A percentile compares a stretch with the other conserved stretches of the same genome.
These are phyloP conservation scores for Hypocryptadius cinnamomeus DNA, from an alignment of 2,113 vertebrate genomes.

Conservation along the genomic window DNA sequence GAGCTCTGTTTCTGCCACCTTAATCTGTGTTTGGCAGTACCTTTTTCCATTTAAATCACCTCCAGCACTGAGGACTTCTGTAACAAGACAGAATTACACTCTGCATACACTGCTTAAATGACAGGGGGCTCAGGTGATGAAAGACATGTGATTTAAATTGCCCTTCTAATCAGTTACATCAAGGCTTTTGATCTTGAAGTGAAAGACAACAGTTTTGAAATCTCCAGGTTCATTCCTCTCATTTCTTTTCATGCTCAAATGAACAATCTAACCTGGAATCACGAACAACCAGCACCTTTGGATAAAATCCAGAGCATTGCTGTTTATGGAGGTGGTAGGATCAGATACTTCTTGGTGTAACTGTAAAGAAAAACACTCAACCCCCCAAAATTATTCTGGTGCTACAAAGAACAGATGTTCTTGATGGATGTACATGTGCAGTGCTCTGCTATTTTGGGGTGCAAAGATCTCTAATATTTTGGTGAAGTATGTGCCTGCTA, in stretches of 20 bases:
- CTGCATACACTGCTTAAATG: not conserved
- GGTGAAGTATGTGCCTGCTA: not conserved
- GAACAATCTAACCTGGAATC: not conserved
- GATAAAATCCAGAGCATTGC: not conserved
- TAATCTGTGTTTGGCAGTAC: not conserved
- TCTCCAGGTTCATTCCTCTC: not conserved
- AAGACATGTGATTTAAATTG: not conserved
- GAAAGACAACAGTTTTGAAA: not conserved
- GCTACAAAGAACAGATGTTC: not conserved
- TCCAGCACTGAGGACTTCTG: not conserved
- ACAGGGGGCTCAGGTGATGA: not conserved
- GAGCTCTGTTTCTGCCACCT: not conserved
- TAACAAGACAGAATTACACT: not conserved
- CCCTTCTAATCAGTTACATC: not conserved
- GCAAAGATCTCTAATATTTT: not conserved
- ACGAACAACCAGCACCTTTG: not conserved
- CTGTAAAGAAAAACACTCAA: not conserved
- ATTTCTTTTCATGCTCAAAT: not conserved
- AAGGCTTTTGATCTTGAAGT: conserved; percentile 12
- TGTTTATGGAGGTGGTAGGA: not conserved
- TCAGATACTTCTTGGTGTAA: not conserved
- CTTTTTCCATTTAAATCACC: not conserved
- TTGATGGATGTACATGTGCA: not conserved
- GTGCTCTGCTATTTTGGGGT: not conserved
- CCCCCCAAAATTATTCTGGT: not conserved